Conservation (phyloP, 2,888 invertebrate genomes). For the Conchocele bisecta region DNA sequence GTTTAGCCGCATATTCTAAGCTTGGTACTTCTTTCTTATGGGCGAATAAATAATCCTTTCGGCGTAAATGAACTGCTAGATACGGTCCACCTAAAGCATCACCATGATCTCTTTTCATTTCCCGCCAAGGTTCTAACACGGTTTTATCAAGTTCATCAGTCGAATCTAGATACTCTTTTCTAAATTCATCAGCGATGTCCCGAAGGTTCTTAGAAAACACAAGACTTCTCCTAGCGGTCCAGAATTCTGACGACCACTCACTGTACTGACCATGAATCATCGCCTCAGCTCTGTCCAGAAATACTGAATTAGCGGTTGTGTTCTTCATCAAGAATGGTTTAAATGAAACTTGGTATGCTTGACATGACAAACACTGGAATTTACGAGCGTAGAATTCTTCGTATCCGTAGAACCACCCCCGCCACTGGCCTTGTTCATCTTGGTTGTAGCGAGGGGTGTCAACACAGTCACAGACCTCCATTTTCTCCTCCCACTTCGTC, state of each 20-base stretch:
- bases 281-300: conserved; percentile 79
- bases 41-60: conserved; percentile 93
- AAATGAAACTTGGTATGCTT: conserved; percentile 85
- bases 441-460: conserved; percentile 74
- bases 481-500: conserved; percentile 93
- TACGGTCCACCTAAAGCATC: conserved; percentile 86
- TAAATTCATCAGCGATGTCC: conserved; percentile 88
- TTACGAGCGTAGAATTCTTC: conserved; percentile 87
- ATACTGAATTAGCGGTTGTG: conserved; percentile 76
- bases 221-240: conserved; percentile 89
- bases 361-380: conserved; percentile 91
- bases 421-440: conserved; percentile 76
- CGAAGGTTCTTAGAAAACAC: conserved; percentile 90
- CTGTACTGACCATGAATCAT: conserved; percentile 88
- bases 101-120: conserved; percentile 79
- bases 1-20: conserved; percentile 89
- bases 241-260: conserved; percentile 82
- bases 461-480: conserved; percentile 86
- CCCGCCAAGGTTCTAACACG: conserved; percentile 86
- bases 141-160: conserved; percentile 86
- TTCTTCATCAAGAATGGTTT: conserved; percentile 84
- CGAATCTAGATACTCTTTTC: conserved; percentile 87
- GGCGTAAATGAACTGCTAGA: conserved; percentile 92
- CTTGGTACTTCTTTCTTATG: conserved; percentile 90
- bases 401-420: conserved; percentile 89